Base-by-base conservation (phyloP, 2,888 invertebrate genomes). In the Thymelicus lineola region DNA sequence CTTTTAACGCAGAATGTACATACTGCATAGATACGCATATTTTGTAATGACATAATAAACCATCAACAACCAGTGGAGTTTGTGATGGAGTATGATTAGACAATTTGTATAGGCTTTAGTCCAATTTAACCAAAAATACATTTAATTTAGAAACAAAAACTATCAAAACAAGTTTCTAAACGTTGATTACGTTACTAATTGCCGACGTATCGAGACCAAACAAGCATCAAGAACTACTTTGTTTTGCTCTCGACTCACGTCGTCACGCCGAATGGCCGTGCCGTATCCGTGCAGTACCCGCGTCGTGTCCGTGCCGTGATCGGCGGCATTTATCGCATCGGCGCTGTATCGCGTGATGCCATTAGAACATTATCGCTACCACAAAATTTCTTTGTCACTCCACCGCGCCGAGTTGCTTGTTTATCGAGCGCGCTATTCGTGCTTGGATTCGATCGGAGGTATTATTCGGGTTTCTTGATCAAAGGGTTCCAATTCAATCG, bases 341-440 rank as follows among this genome's bases (percentile, higher is more conserved):
- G 65, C 28, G 45, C 36, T 50, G 48, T 46, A 58, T 66, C 59
- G 66, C 66, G 66, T 66, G 66, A 66, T 59, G 59, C 66, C 58
- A 59, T 67, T 67, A 55, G 61, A 55, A 53, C 67, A 67, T 67
- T 67, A 67, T 61, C 61, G 55, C 61, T 61, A 61, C 61, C 67
- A 67, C 67, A 67, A 61, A 60, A 67, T 55, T 67, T 61, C 60
- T 61, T 67, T 61, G 67, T 67, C 67, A 59, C 67, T 61, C 15
- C 53, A 17, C 61, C 46, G 53, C 50, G 20, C 38, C 53, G 45
- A 15, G 57, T 57, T 66, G 53, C 20, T 55, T 61, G 77, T 83
- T 85, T 86, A 85, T 84, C 80, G 83, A 82, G 84, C 87, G 83
- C 85, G 82, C 85, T 77, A 77, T 78, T 76, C 76, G 75, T 80